These are phyloP conservation scores for Petrolisthes cinctipes DNA, from an alignment of 2,888 invertebrate genomes.

Conservation along the genomic window DNA sequence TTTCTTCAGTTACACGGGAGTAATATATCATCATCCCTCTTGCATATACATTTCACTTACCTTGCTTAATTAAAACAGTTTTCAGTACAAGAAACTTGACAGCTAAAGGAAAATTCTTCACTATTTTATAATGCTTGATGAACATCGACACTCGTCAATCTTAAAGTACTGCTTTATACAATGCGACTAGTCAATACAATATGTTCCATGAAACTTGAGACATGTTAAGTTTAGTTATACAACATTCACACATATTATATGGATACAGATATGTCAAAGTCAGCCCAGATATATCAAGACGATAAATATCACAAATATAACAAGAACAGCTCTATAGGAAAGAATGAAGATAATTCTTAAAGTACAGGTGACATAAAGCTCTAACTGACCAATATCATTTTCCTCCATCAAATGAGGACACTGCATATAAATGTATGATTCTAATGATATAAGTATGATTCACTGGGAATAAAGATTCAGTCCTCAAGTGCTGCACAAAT, in stretches of 20 bases:
- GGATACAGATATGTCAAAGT: slow-evolving; percentile 53
- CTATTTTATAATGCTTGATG: not conserved
- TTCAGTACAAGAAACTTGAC: not conserved
- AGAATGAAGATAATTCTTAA: slow-evolving; percentile 34
- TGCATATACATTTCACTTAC: slow-evolving; percentile 17
- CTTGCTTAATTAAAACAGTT: slow-evolving; percentile 12
- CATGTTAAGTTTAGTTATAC: slow-evolving; percentile 40
- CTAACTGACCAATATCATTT: slow-evolving; percentile 44
- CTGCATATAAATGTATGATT: slow-evolving; percentile 43
- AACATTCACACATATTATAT: slow-evolving; percentile 46
- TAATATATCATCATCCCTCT: not conserved
- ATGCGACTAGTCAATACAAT: slow-evolving; percentile 49
- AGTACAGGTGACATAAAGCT: slow-evolving; percentile 48
- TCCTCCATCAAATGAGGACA: slow-evolving; percentile 35
- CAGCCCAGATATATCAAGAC: slow-evolving; percentile 40
- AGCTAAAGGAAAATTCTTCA: not conserved
- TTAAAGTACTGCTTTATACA: slow-evolving; percentile 52
- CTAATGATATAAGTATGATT: slow-evolving; percentile 31
- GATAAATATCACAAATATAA: slow-evolving; percentile 53
- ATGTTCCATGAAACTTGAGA: slow-evolving; percentile 43
- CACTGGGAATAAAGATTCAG: slow-evolving; percentile 47
- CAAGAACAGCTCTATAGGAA: slow-evolving; percentile 32
- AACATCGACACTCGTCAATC: slow-evolving; percentile 17
- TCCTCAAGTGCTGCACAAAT: slow-evolving; percentile 44
- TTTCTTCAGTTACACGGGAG: not conserved